phyloP scores from a whole-genome alignment of 1,140 invertebrate genomes.

The Neodiprion pinetum region DNA sequence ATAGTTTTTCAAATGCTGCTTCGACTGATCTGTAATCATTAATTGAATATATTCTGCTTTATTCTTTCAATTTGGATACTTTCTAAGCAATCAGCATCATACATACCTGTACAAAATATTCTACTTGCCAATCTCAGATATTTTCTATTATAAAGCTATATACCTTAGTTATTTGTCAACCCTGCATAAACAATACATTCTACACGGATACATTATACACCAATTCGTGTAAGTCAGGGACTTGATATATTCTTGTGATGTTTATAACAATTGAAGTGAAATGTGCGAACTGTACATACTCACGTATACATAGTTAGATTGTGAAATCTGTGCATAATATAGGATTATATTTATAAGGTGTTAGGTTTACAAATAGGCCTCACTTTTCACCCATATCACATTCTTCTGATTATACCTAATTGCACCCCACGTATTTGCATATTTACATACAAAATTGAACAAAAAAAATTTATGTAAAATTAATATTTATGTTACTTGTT shows the following conservation, averaged over 20 bases:
- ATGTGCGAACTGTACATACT: not conserved
- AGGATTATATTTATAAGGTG: not conserved
- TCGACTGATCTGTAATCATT: too few relatives aligned
- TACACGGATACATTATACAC: not conserved
- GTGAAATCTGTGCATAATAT: not conserved
- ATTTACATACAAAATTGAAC: too few relatives aligned
- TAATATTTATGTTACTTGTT: too few relatives aligned
- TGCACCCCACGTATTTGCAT: not conserved
- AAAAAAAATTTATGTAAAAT: too few relatives aligned
- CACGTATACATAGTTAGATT: not conserved
- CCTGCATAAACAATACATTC: not conserved
- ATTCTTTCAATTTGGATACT: too few relatives aligned
- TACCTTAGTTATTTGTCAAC: not conserved
- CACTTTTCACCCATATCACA: slow-evolving; percentile 2
- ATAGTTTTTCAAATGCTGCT: too few relatives aligned
- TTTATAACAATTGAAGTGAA: not conserved
- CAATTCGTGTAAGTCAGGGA: not conserved
- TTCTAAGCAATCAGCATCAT: too few relatives aligned
- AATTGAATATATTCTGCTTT: too few relatives aligned
- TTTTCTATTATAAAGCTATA: not conserved
- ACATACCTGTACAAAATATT: not conserved
- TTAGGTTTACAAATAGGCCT: not conserved
- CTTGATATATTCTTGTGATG: not conserved
- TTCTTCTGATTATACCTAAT: not conserved
- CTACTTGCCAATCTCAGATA: not conserved